Evolutionary conservation across 2,113 vertebrate genomes (phyloP), one percentile per base, ranked within the genome.

Genomic region (Poecile atricapillus): DNA sequence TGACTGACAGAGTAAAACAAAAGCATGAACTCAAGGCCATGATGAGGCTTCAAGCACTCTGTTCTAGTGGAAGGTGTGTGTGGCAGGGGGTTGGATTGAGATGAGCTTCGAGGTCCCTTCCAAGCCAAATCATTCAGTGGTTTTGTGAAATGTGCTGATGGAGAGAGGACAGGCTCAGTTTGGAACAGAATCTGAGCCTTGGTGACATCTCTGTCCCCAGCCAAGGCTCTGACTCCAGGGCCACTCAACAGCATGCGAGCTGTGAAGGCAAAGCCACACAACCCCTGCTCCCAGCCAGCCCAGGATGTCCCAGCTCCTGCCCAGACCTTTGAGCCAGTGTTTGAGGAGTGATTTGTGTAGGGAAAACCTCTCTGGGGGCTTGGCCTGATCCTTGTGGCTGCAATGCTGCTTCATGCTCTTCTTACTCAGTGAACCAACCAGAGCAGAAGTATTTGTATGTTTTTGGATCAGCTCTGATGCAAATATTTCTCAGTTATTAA

Each of bases 241-340:
- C 28, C 13, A 1, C 21, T 12, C 15, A 7, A 15, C 11, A 52
- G 30, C 33, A 6, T 0, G 13, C 2, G 35, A 39, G 35, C 24
- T 1, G 13, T 12, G 74, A 75, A 31, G 65, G 22, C 14, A 27
- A 13, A 80, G 46, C 2, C 21, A 25, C 2, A 19, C 46, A n/a
- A 22, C 9, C 56, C 31, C 88, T 24, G 53, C 35, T 88, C 44
- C 65, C 2, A 13, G 33, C n/a, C 13, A 13, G 37, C 22, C 27
- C 25, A 4, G 5, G 4, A 1, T 5, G 12, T 5, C 11, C 33
- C 43, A 33, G 1, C 46, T 41, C 43, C 74, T 53, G 68, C 31
- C 3, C 37, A 4, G 35, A 56, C 58, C 43, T 74, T 52, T 85
- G 84, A 49, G 53, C 31, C 44, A 5, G 16, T 7, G 11, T 46